phyloP scores from a whole-genome alignment of 2,113 vertebrate species.

The Hiodon alosoides region DNA sequence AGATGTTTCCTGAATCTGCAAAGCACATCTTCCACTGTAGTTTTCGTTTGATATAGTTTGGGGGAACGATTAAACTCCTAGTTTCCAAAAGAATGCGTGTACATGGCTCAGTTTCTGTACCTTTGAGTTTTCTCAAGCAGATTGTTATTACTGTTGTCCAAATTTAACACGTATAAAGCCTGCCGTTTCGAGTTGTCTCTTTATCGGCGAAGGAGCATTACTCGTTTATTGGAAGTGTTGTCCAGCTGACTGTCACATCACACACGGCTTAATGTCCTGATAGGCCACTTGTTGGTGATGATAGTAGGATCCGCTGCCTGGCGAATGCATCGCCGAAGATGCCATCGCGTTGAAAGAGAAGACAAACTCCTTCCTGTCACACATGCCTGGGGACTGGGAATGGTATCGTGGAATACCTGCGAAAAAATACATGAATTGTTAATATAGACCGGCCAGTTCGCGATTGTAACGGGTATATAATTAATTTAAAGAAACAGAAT shows the following conservation, averaged over 20 bases:
- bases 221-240: constrained; percentile 16
- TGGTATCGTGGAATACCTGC: constrained; percentile 92
- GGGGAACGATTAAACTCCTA: not conserved
- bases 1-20: not conserved
- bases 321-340: constrained; percentile 89
- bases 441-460: not conserved
- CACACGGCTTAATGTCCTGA: constrained; percentile 98
- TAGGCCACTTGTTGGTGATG: constrained; percentile 96
- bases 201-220: constrained; percentile 30
- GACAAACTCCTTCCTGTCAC: constrained; percentile 95
- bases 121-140: not conserved
- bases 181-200: not conserved
- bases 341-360: constrained; percentile 99
- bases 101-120: not conserved
- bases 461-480: no score
- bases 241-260: constrained; percentile 76
- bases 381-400: constrained; percentile 94
- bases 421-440: constrained; percentile 10
- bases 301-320: constrained; percentile 84
- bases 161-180: not conserved
- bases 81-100: not conserved
- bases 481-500: no score
- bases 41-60: not conserved
- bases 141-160: not conserved
- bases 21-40: not conserved